Base-by-base conservation (phyloP, 1,140 invertebrate genomes). In the Tetraneura akinire region DNA sequence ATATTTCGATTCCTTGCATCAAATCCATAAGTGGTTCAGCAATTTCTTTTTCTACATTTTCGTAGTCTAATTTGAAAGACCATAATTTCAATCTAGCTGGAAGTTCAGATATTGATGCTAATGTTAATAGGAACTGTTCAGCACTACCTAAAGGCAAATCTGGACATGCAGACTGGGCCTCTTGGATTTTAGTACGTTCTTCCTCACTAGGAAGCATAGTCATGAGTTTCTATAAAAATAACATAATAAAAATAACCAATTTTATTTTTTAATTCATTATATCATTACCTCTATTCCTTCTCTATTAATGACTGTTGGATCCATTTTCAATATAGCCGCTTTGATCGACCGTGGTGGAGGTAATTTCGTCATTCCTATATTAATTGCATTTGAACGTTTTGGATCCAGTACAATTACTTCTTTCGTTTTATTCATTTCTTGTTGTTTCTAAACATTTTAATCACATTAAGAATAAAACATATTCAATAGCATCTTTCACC, bases 301-400 rank as follows among this genome's bases (percentile, higher is more conserved):
- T 83, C 97, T 89, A 83, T 98, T 99, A 87, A 99, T 96, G 76
- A 99, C 97, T 0, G 96, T 96, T 0, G 94, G 93, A 86, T 99
- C 98, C 96, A 99, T 99, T 88, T 99, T 99, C 82, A 99, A 87
- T 83, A 99, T 99, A 68, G 97, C 98, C 29, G 95, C 94, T 86
- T 98, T 99, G 81, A 99, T 99, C 4, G 96, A 96, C 80, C 97
- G 90, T 3, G 97, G 94, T 8, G 96, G 97, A 32, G 98, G 98
- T 82, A 99, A 87, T 85, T 98, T 98, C 13, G 97, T 99, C 91
- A 99, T 95, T n/a, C 96, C 96, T 84, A 99, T 99, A 86, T 99
- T 99, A 83, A 99, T 99, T 14, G 96, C 96, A 87, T 99, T 99
- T 3, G 97, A 99, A 82, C 98, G 89, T 85, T 99, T 99, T 29